These are phyloP conservation scores for Ptilodon capucinus DNA, from an alignment of 2,888 invertebrate genomes.

Conservation along the genomic window DNA sequence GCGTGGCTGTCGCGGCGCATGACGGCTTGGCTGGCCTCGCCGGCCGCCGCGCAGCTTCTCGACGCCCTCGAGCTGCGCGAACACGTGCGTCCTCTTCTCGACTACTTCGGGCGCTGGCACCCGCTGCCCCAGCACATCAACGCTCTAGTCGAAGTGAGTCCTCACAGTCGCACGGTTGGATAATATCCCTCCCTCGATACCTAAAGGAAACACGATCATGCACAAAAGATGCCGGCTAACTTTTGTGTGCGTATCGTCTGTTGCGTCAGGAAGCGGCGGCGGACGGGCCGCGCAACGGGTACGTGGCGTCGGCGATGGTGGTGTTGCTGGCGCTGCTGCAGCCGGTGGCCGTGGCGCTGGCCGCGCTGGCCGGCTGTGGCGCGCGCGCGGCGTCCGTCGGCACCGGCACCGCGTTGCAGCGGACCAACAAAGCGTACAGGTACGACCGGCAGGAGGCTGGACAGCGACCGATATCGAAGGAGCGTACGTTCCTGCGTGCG, in stretches of 20 bases:
- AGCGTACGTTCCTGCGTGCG: too few species aligned
- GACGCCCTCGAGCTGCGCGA: conserved; percentile 42
- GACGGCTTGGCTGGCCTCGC: conserved; percentile 34
- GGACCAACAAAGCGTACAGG: conserved; percentile 11
- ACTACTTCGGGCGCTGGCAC: conserved; percentile 42
- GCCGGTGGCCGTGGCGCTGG: conserved; percentile 36
- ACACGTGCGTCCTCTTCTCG: conserved; percentile 43
- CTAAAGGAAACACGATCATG: not conserved
- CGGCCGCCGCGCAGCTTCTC: conserved; percentile 32
- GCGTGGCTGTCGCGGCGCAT: conserved; percentile 42
- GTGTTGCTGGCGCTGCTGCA: conserved; percentile 44
- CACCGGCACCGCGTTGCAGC: conserved; percentile 8
- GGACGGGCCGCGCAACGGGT: conserved; percentile 52
- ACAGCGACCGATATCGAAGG: too few species aligned
- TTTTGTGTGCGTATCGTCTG: not conserved
- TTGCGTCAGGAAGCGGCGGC: conserved; percentile 50
- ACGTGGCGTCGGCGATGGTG: conserved; percentile 37
- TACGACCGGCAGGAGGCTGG: not conserved
- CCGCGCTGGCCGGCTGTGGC: conserved; percentile 32
- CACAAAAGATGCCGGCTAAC: not conserved
- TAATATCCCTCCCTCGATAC: not conserved
- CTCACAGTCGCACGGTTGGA: not conserved
- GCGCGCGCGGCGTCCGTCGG: conserved; percentile 12
- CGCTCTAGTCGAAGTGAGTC: conserved; percentile 37
- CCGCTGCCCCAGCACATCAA: conserved; percentile 43